Base-by-base conservation (phyloP, 2,797 vertebrate genomes). In the Sebastes ruberrimus region DNA sequence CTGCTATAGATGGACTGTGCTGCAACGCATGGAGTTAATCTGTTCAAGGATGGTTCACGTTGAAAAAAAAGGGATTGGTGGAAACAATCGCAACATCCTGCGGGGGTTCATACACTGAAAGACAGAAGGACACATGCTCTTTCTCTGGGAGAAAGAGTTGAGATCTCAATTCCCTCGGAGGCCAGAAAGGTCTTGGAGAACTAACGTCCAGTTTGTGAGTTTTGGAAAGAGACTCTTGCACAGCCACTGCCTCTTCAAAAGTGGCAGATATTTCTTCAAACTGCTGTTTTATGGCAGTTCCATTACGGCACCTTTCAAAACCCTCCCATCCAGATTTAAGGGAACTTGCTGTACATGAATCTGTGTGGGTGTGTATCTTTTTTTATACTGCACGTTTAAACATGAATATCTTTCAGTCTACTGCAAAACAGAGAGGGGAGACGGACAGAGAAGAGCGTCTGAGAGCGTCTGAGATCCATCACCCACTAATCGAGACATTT, bases 321-420 rank as follows among this genome's bases (percentile, higher is more conserved):
- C 46, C 72, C 79, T 84, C 71, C 27, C 28, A 75, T 71, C 59
- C 61, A 83, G 86, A 93, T 90, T 88, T 74, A 88, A 85, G 86
- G 85, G 86, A 89, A 90, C 84, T 87, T 78, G 65, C 78, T 94
- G 91, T 93, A 94, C 83, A 94, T 86, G 67, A 93, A 82, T 92
- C 83, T 81, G 80, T 93, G 91, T 93, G 92, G 83, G 84, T 86
- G 91, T 92, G 89, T 88, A 78, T 86, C 71, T 88, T 89, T 92
- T 91, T 93, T 91, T 94, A 93, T 95, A 95, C 92, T 96, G 95
- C 95, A 96, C 93, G 95, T 95, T 95, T 95, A 92, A 94, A 92
- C 70, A 90, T 86, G 88, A 92, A 87, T 92, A 94, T 93, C 89
- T 93, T 93, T 94, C 87, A 87, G 78, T 92, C 86, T 91, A 92